Conservation (phyloP, 2,113 vertebrate species). For the Falcunculus frontatus region DNA sequence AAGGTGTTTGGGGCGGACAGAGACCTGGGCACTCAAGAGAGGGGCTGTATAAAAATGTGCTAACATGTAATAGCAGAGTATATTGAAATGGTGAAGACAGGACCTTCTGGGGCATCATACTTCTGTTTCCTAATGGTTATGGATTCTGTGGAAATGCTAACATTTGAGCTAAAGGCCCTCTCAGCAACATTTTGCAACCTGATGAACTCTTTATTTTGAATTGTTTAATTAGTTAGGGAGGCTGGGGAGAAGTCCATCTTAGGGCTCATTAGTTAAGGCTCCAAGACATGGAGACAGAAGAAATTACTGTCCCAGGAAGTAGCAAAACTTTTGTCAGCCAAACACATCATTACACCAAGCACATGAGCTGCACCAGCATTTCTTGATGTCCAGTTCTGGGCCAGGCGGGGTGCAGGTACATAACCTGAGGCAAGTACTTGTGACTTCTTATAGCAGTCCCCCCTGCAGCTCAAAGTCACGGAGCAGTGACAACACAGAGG, state of each 20-base stretch:
- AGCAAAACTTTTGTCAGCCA: conserved; percentile 12
- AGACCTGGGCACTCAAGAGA: background rate
- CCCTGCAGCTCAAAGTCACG: background rate
- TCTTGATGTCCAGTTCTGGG: background rate
- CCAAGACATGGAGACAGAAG: conserved; percentile 18
- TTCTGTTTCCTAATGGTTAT: conserved; percentile 2
- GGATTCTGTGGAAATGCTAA: background rate
- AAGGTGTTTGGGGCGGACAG: background rate
- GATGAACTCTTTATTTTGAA: conserved; percentile 54
- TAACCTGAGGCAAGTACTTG: background rate
- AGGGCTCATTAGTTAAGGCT: conserved; percentile 55
- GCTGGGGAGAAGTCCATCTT: conserved; percentile 47
- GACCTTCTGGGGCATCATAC: background rate
- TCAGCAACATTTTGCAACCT: conserved; percentile 44
- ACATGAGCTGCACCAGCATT: background rate
- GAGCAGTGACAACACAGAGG: background rate
- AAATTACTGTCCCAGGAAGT: conserved; percentile 31
- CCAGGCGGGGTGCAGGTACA: background rate
- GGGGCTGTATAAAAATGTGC: background rate
- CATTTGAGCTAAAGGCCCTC: conserved; percentile 15
- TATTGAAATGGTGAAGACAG: background rate
- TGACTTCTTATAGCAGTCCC: background rate
- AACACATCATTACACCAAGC: background rate
- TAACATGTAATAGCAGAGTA: background rate
- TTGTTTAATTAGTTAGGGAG: conserved; percentile 65